phyloP scores from a whole-genome alignment of 2,797 vertebrate species.

The Melanotaenia boesemani region DNA sequence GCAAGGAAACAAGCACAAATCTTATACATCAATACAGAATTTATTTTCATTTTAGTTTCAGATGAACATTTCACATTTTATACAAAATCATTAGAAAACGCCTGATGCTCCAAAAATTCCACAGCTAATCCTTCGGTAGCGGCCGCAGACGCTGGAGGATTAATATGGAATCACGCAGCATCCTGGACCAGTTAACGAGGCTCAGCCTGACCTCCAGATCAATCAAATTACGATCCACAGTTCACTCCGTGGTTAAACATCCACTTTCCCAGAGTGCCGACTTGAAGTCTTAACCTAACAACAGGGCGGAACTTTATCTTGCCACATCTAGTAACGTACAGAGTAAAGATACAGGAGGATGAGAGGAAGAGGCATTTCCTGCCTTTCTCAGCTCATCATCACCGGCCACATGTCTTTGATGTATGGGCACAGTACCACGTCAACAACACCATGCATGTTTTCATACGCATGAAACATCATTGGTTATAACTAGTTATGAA shows the following conservation, averaged over 20 bases:
- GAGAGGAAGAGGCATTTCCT: conserved; percentile 20
- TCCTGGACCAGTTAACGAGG: conserved; percentile 50
- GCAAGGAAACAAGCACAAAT: conserved; percentile 37
- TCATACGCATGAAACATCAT: conserved; percentile 66
- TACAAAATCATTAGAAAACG: conserved; percentile 88
- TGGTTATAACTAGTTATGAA: conserved; percentile 61
- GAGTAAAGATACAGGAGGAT: conserved; percentile 41
- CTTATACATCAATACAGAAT: conserved; percentile 76
- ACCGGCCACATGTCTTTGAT: conserved; percentile 23
- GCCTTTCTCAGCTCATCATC: conserved; percentile 9
- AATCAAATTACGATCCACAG: conserved; percentile 32
- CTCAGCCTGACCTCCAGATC: conserved; percentile 47
- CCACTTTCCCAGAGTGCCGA: conserved; percentile 13
- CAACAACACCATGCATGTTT: conserved; percentile 76
- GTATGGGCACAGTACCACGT: conserved; percentile 70
- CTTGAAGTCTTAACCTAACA: conserved; percentile 24
- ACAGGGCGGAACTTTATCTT: conserved; percentile 34
- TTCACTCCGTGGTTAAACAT: conserved; percentile 20
- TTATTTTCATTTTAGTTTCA: conserved; percentile 81
- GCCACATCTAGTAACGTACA: conserved; percentile 63
- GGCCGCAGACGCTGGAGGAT: conserved; percentile 52
- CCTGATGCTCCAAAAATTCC: conserved; percentile 60
- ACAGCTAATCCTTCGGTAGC: conserved; percentile 42
- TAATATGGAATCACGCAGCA: conserved; percentile 57
- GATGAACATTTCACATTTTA: conserved; percentile 85